Percentiles rank a stretch among this genome's conserved stretches.
These are phyloP conservation scores for Nothobranchius furzeri DNA, from an alignment of 2,113 vertebrate species.

Conservation along the genomic window DNA sequence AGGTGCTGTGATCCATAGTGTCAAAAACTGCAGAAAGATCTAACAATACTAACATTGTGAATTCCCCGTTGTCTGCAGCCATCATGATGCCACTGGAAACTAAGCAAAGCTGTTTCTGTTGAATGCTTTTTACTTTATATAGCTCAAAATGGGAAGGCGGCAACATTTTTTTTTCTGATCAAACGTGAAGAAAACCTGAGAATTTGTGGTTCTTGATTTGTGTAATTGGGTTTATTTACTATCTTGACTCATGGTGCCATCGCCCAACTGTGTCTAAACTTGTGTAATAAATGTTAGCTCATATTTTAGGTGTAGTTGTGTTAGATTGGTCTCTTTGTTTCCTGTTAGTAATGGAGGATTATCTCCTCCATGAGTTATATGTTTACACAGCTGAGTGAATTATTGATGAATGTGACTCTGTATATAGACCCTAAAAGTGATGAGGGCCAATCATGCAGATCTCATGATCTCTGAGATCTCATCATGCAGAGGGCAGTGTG, in stretches of 20 bases:
- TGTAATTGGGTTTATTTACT: background rate
- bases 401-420: conserved; percentile 61
- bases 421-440: conserved; percentile 55
- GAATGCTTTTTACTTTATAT: no score
- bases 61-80: no score
- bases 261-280: background rate
- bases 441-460: conserved; percentile 23
- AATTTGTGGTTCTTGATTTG: no score
- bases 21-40: no score
- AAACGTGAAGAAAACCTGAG: no score
- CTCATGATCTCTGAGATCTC: background rate
- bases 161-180: no score
- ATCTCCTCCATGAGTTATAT: conserved; percentile 49
- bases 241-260: background rate
- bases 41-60: no score
- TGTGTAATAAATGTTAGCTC: background rate
- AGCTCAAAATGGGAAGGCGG: no score
- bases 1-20: no score
- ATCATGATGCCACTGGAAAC: no score
- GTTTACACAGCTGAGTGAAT: conserved; percentile 59
- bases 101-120: no score
- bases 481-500: background rate
- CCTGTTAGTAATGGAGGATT: conserved; percentile 22
- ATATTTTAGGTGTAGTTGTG: no score
- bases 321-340: conserved; percentile 5